Percentiles rank a stretch among this genome's conserved stretches.
Evolutionary conservation across 2,113 vertebrate genomes (phyloP).

Genomic region (Alouatta palliata): DNA sequence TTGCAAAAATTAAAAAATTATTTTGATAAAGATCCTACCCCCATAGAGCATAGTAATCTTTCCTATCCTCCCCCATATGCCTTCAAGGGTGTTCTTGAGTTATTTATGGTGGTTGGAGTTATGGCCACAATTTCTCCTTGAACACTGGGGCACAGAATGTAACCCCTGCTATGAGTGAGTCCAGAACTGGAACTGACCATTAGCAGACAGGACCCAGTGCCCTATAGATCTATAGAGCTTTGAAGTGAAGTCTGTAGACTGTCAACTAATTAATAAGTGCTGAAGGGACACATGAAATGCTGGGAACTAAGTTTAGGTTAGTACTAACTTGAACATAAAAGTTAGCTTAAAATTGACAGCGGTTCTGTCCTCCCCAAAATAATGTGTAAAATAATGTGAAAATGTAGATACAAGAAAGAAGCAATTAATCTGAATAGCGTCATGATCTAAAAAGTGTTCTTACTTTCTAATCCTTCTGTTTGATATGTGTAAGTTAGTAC

Average conservation of each 20-base stretch:
- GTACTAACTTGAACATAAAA: background rate
- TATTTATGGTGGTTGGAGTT: background rate
- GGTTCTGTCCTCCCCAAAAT: background rate
- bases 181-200: background rate
- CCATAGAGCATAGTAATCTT: background rate
- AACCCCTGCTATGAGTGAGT: background rate
- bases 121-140: background rate
- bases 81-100: background rate
- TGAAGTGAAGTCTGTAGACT: background rate
- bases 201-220: background rate
- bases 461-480: constrained; percentile 27
- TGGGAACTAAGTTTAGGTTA: background rate
- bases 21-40: background rate
- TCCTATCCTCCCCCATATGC: background rate
- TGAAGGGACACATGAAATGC: background rate
- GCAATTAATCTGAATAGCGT: background rate
- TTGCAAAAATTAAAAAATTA: background rate
- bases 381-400: constrained; percentile 11
- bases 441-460: constrained; percentile 6
- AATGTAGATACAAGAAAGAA: background rate
- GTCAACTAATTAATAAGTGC: background rate
- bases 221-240: background rate
- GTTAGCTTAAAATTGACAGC: background rate
- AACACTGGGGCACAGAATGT: rapidly evolving
- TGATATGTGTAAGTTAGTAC: background rate